Base-by-base conservation (phyloP, 2,888 invertebrate species). In the Drosophila trichaetosa region DNA sequence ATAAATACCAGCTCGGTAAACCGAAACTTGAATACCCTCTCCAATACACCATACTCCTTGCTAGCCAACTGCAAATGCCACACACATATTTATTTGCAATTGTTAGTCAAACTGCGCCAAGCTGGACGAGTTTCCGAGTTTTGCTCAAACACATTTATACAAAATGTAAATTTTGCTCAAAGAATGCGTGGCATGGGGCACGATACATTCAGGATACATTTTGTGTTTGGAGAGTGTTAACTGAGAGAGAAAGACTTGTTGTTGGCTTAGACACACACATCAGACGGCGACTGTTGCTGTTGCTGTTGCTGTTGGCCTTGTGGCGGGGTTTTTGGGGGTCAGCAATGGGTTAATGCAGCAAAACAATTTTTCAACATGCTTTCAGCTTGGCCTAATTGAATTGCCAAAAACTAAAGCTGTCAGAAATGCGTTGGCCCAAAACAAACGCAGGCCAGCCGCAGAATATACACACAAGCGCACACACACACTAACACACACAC, bases 401-500 rank as follows among this genome's bases (percentile, higher is more conserved):
- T 80, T 80, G 80, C 79, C 81, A 80, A 71, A 80, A 80, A 80
- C 81, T 80, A 80, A 80, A 74, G 80, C 79, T 80, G 79, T 80
- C 79, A 80, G 78, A 80, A 78, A 80, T 80, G 66, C 77, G 74
- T 63, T 78, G 73, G 67, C 48, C 65, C 62, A 61, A 65, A 78
- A 79, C 56, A 64, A 63, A 67, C 67, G 67, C 51, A 48, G 63
- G 29, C 53, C 72, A 80, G 80, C 80, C 73, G 36, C 73, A 76
- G 31, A 27, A 33, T 21, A 65, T 31, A 54, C 56, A 70, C 29
- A 58, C 48, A 60, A 16, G 16, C 34, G 27, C 27, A 66, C 46
- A 56, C 63, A 69, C 29, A 57, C 48, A 27, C 27, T 24, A 24
- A 27, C 27, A 57, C 58, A 63, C 40, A 29, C 31, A 21, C 46